A percentile compares a stretch with the other conserved stretches of the same genome.
phyloP scores from a whole-genome alignment of 2,888 invertebrate species.

The Synergus gifuensis region DNA sequence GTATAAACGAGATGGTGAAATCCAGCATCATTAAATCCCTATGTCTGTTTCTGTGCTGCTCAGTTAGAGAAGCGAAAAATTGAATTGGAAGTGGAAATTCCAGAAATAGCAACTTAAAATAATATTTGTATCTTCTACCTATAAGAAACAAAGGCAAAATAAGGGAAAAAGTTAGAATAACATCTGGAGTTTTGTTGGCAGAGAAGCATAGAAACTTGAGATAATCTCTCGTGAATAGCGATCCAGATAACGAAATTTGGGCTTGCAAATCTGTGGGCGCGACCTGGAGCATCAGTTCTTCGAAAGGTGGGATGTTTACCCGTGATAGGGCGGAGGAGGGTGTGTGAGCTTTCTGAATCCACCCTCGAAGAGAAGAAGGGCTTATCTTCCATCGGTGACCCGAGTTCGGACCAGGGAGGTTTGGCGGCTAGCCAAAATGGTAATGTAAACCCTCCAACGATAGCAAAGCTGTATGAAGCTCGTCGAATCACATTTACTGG shows the following conservation, averaged over 20 bases:
- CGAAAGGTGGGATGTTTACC: conserved; percentile 47
- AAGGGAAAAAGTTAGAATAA: background rate
- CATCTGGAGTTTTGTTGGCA: conserved; percentile 10
- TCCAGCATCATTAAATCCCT: background rate
- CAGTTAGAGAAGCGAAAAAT: background rate
- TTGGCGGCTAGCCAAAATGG: conserved; percentile 56
- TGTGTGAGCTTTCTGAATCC: conserved; percentile 47
- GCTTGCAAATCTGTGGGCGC: conserved; percentile 47
- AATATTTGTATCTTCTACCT: conserved; percentile 8
- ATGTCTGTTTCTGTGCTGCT: background rate
- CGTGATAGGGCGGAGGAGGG: conserved; percentile 39
- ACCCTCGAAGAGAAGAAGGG: conserved; percentile 45
- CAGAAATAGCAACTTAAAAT: background rate
- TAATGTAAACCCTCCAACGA: conserved; percentile 54
- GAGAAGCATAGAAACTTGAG: background rate
- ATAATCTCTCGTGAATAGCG: conserved; percentile 45
- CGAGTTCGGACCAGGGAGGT: conserved; percentile 47
- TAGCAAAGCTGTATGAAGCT: conserved; percentile 52
- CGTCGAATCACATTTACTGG: conserved; percentile 53
- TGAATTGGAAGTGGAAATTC: background rate
- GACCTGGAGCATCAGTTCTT: conserved; percentile 20
- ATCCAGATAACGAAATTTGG: conserved; percentile 49
- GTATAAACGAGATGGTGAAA: background rate
- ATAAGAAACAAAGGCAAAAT: too few species aligned
- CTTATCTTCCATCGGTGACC: conserved; percentile 55